Evolutionary conservation across 2,113 vertebrate species (phyloP).

Genomic region (Stigmatopora nigra): DNA sequence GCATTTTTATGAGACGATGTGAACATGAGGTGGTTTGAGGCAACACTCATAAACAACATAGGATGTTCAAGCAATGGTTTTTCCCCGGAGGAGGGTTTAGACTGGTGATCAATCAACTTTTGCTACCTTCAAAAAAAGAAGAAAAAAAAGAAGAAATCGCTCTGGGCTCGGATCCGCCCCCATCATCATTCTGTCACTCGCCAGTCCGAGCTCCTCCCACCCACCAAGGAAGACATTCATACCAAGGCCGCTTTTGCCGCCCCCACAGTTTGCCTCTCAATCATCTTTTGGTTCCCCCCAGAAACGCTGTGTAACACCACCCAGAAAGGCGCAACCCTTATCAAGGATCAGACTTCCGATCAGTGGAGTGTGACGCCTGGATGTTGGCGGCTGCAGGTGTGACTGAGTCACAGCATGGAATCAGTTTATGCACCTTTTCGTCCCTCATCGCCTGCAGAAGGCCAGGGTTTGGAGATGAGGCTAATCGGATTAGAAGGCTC

Average conservation of each 20-base stretch:
- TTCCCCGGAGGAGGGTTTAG: conserved; percentile 19
- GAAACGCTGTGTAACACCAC: conserved; percentile 20
- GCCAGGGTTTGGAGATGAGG: conserved; percentile 45
- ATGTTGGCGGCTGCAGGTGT: conserved; percentile 55
- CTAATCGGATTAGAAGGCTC: conserved; percentile 57
- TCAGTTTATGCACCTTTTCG: conserved; percentile 7
- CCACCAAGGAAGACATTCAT: conserved; percentile 22
- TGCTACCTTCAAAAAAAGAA: conserved; percentile 28
- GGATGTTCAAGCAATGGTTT: conserved; percentile 45
- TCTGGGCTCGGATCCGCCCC: conserved; percentile 45
- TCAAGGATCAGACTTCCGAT: conserved; percentile 57
- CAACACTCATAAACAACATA: conserved; percentile 32
- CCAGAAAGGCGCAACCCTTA: conserved; percentile 37
- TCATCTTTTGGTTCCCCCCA: conserved; percentile 21
- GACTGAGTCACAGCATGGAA: conserved; percentile 19
- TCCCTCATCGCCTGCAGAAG: conserved; percentile 50
- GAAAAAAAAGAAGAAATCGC: conserved; percentile 28
- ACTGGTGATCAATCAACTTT: conserved; percentile 56
- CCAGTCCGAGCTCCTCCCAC: conserved; percentile 18
- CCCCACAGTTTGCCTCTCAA: conserved; percentile 30
- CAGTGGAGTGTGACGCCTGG: conserved; percentile 52
- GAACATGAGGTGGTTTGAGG: conserved; percentile 4
- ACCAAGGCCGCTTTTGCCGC: conserved; percentile 17
- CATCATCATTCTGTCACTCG: conserved; percentile 51
- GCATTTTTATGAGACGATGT: not conserved